Evolutionary conservation across 2,797 vertebrate genomes (phyloP).

Genomic region (Thripadectes ignobilis): DNA sequence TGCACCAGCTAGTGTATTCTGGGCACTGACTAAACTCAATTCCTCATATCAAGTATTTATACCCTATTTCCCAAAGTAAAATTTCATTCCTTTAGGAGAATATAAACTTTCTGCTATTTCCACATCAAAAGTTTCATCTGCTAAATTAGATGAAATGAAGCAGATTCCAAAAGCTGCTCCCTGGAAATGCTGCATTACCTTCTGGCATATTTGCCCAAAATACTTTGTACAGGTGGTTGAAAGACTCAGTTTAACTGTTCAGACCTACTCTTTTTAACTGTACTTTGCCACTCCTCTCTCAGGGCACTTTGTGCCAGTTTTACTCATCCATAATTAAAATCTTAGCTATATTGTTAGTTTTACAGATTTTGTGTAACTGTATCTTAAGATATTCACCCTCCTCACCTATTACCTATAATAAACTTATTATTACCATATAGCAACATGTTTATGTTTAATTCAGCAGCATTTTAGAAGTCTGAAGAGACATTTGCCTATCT

Average conservation of each 20-base stretch:
- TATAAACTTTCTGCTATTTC: neutral
- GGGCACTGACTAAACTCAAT: neutral
- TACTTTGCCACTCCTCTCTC: neutral
- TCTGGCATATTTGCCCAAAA: neutral
- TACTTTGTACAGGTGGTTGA: neutral
- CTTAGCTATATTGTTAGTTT: neutral
- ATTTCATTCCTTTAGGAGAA: neutral
- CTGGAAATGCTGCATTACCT: neutral
- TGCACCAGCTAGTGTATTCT: neutral
- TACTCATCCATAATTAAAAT: neutral
- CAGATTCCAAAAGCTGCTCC: neutral
- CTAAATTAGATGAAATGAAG: neutral
- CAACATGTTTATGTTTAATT: neutral
- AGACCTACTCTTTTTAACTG: neutral
- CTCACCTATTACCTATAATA: neutral
- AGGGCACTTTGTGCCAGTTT: neutral
- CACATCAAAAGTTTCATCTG: neutral
- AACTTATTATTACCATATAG: neutral
- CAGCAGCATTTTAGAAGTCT: neutral
- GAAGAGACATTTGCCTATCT: neutral
- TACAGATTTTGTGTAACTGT: neutral
- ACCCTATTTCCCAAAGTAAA: neutral
- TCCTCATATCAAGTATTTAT: neutral
- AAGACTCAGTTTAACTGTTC: neutral
- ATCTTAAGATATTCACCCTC: neutral